Evolutionary conservation across 2,888 invertebrate species (phyloP).

Genomic region (Criorhina ranunculi): DNA sequence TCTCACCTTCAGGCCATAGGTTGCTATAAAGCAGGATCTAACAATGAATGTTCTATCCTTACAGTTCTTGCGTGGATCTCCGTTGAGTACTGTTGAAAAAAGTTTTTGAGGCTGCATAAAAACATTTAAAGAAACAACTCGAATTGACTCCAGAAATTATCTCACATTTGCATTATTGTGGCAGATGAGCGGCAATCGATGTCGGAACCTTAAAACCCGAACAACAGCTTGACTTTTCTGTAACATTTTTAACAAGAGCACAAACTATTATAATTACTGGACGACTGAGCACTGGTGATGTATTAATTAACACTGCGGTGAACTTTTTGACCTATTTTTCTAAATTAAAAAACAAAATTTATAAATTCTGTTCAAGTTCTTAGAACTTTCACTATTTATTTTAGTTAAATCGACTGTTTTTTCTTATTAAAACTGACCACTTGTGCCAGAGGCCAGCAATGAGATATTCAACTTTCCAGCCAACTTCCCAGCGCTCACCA

Average conservation of each 20-base stretch:
- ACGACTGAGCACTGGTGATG: background rate
- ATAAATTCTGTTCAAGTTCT: background rate
- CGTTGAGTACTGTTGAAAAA: background rate
- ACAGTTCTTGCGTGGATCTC: background rate
- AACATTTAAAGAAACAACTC: background rate
- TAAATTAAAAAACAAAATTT: background rate
- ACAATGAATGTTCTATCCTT: background rate
- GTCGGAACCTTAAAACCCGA: background rate
- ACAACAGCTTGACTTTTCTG: background rate
- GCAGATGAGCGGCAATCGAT: background rate
- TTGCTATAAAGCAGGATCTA: background rate
- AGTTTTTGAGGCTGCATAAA: background rate
- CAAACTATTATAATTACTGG: background rate
- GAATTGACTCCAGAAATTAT: background rate
- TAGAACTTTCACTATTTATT: no score
- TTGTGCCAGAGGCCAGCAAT: no score
- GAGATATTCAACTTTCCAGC: no score
- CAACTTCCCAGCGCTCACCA: no score
- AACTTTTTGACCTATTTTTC: background rate
- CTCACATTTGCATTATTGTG: constrained; percentile 1
- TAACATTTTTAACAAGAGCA: background rate
- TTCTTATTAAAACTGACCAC: no score
- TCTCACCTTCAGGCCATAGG: background rate
- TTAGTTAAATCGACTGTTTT: no score
- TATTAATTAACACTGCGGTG: background rate